Conservation (phyloP, 2,113 vertebrate species). For the Embiotoca jacksoni region DNA sequence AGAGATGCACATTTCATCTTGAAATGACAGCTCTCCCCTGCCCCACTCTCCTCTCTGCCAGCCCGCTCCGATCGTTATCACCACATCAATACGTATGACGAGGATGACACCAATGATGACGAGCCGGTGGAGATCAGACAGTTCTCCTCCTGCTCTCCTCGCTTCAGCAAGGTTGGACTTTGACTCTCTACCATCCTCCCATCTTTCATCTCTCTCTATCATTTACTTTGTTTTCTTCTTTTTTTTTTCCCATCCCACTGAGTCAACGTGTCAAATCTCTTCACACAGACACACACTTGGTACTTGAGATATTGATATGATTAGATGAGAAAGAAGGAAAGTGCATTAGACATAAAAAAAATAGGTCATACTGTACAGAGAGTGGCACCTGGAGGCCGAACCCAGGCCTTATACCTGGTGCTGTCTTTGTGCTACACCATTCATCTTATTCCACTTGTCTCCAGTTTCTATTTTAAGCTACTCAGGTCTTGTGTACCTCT, state of each 20-base stretch:
- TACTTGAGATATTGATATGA: constrained; percentile 18
- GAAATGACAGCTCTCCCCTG: constrained; percentile 25
- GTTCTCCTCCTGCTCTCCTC: constrained; percentile 94
- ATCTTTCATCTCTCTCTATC: constrained; percentile 14
- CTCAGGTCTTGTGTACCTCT: not conserved
- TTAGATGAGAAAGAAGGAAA: constrained; percentile 17
- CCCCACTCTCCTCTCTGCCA: constrained; percentile 58
- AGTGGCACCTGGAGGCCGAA: constrained; percentile 19
- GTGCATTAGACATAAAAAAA: constrained; percentile 9
- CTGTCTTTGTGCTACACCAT: constrained; percentile 2
- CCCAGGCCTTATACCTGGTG: not conserved
- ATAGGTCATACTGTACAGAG: constrained; percentile 29
- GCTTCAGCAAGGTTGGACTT: constrained; percentile 92
- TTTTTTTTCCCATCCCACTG: too few species aligned
- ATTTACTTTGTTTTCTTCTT: not conserved
- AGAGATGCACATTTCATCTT: constrained; percentile 36
- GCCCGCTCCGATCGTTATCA: constrained; percentile 93
- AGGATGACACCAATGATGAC: constrained; percentile 94
- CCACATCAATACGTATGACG: constrained; percentile 93
- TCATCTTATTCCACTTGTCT: constrained; percentile 7
- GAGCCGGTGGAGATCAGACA: constrained; percentile 95
- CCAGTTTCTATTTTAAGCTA: constrained; percentile 44
- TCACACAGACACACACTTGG: not conserved
- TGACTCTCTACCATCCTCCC: constrained; percentile 10
- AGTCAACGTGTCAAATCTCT: constrained; percentile 6